These are phyloP conservation scores for Strigops habroptila DNA, from an alignment of 2,113 vertebrate genomes.

Conservation along the genomic window DNA sequence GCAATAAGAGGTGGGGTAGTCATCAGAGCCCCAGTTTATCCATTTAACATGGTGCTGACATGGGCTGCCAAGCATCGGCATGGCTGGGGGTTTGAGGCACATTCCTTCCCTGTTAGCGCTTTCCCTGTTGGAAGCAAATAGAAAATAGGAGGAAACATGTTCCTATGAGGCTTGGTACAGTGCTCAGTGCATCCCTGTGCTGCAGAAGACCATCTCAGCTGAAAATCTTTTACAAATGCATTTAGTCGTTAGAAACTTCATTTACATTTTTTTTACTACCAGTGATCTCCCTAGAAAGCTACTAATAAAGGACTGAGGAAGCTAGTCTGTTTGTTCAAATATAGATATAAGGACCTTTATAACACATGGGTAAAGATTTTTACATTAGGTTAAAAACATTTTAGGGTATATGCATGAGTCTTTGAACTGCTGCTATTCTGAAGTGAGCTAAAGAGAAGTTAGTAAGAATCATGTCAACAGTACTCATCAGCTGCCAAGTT, in stretches of 20 bases:
- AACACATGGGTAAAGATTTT: neutral
- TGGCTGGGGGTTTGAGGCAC: neutral
- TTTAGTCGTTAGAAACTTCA: neutral
- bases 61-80: fast-evolving
- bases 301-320: neutral
- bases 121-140: neutral
- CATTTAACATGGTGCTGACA: fast-evolving
- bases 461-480: neutral
- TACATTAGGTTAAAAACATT: neutral
- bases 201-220: neutral
- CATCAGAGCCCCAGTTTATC: neutral
- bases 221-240: neutral
- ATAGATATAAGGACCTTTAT: neutral
- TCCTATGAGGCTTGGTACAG: neutral
- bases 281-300: neutral
- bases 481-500: neutral
- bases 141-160: neutral
- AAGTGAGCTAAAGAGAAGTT: neutral
- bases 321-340: neutral
- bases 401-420: neutral
- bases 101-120: neutral
- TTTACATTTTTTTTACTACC: neutral
- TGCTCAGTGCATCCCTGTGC: neutral
- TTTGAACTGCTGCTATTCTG: neutral
- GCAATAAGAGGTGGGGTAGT: neutral